Evolutionary conservation across 2,797 vertebrate species (phyloP).

Genomic region (Pogonophryne albipinna): DNA sequence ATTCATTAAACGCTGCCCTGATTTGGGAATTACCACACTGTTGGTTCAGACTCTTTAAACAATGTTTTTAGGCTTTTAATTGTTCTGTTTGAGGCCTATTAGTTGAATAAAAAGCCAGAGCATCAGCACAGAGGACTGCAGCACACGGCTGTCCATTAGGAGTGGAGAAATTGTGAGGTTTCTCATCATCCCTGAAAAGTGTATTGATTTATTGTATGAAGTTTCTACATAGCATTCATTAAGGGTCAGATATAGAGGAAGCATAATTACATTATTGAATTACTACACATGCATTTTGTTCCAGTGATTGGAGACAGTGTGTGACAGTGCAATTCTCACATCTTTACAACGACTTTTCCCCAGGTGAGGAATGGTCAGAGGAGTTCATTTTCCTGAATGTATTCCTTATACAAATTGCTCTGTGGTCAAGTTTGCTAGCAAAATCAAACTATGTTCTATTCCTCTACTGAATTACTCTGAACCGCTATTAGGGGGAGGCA

Average conservation of each 20-base stretch:
- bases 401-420: constrained; percentile 47
- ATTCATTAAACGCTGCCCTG: not conserved
- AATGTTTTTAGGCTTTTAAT: not conserved
- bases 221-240: constrained; percentile 54
- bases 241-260: constrained; percentile 41
- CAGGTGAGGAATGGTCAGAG: constrained; percentile 39
- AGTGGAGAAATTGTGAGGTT: constrained; percentile 23
- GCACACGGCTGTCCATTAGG: constrained; percentile 21
- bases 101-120: constrained; percentile 2
- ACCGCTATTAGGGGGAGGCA: constrained; percentile 15
- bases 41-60: not conserved
- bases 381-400: constrained; percentile 46
- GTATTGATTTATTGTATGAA: constrained; percentile 53
- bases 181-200: constrained; percentile 41
- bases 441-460: constrained; percentile 48
- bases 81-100: constrained; percentile 6
- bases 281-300: constrained; percentile 44
- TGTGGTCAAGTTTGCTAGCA: constrained; percentile 41
- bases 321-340: constrained; percentile 30
- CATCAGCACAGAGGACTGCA: not conserved
- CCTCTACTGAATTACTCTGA: constrained; percentile 37
- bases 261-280: constrained; percentile 61
- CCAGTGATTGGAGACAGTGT: constrained; percentile 34
- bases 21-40: not conserved
- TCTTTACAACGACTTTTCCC: constrained; percentile 37